Conservation (phyloP, 2,113 vertebrate species). For the Atherinomorus stipes region DNA sequence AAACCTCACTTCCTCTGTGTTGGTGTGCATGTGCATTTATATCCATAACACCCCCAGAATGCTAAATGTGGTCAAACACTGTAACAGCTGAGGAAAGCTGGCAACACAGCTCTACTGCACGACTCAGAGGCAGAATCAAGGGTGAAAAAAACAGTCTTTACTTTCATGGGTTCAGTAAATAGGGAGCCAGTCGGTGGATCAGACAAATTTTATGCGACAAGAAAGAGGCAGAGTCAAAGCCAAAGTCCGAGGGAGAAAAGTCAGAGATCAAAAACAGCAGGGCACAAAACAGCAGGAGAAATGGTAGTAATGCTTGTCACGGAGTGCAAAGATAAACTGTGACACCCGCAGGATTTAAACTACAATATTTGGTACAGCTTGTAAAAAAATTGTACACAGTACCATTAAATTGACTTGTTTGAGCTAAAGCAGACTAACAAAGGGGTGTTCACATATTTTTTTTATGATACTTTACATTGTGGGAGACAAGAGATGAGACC, state of each 20-base stretch:
- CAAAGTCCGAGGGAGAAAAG: neutral
- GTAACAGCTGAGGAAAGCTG: neutral
- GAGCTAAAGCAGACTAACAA: neutral
- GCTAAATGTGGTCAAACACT: neutral
- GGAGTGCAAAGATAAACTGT: neutral
- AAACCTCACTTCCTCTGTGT: neutral
- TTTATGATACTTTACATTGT: no score
- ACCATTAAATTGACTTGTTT: neutral
- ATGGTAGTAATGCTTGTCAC: neutral
- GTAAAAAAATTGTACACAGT: neutral
- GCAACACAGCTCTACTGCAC: neutral
- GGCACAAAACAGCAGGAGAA: neutral
- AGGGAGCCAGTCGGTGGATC: neutral
- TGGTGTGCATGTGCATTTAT: neutral
- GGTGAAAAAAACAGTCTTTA: neutral
- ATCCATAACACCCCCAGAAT: neutral
- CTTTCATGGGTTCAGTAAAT: neutral
- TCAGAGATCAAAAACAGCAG: neutral
- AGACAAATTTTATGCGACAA: constrained; percentile 13
- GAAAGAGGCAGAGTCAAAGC: neutral
- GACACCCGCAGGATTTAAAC: neutral
- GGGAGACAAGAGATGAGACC: neutral
- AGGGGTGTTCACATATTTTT: no score
- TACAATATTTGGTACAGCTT: neutral
- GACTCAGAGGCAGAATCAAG: constrained; percentile 9